Conservation (phyloP, 2,113 vertebrate genomes). For the Halichoeres trimaculatus region DNA sequence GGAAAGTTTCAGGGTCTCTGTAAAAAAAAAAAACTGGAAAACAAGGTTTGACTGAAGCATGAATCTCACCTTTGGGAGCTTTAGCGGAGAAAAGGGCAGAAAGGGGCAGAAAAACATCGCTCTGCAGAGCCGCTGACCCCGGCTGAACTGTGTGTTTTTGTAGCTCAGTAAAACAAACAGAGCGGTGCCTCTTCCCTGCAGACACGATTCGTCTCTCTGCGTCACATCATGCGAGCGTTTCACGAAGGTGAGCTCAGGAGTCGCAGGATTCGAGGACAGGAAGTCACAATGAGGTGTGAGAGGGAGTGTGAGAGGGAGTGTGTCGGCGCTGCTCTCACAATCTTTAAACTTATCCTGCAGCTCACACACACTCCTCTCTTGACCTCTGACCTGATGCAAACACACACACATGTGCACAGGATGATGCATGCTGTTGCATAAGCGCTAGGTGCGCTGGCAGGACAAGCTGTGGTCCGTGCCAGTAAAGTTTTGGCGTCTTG, state of each 20-base stretch:
- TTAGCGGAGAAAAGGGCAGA: background rate
- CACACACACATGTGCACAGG: background rate
- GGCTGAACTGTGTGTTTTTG: background rate
- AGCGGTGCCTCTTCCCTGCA: background rate
- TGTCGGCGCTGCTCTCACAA: no score
- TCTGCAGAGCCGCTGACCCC: background rate
- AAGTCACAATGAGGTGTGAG: no score
- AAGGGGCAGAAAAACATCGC: background rate
- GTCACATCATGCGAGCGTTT: background rate
- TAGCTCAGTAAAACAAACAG: background rate
- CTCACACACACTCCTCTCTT: background rate
- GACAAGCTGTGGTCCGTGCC: conserved; percentile 50
- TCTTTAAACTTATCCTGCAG: background rate
- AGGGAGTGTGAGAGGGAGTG: no score
- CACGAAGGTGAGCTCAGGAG: background rate
- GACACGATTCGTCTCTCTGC: background rate
- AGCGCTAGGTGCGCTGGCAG: conserved; percentile 69
- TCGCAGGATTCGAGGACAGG: no score
- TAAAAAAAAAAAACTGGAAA: fast-evolving
- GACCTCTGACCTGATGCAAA: background rate
- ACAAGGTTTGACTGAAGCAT: background rate
- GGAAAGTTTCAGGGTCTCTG: background rate
- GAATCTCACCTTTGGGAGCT: background rate
- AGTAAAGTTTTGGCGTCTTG: conserved; percentile 16
- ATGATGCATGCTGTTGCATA: conserved; percentile 51